Conservation (phyloP, 2,113 vertebrate genomes). For the Otocyon megalotis region DNA sequence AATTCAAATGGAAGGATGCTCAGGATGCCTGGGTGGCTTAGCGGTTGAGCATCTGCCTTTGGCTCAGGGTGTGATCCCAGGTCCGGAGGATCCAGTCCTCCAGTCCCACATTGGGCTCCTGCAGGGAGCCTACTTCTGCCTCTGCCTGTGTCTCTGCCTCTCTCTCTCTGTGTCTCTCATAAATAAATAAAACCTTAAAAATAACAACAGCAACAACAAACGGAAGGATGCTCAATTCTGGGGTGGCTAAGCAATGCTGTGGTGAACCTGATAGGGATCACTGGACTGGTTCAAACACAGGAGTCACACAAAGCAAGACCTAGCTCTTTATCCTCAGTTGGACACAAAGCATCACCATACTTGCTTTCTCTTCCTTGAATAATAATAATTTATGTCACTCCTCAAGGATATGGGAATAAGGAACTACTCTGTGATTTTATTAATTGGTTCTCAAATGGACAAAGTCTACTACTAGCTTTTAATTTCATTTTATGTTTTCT, state of each 20-base stretch:
- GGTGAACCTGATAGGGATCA: neutral
- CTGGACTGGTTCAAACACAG: fast-evolving
- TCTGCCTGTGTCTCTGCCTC: too few relatives aligned
- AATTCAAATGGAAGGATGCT: neutral
- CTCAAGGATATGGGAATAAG: neutral
- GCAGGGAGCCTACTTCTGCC: too few relatives aligned
- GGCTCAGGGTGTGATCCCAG: too few relatives aligned
- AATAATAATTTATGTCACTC: neutral
- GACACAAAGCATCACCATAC: neutral
- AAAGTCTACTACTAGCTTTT: neutral
- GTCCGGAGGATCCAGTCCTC: too few relatives aligned
- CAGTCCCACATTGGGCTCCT: too few relatives aligned
- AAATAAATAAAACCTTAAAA: too few relatives aligned
- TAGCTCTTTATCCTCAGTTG: too few relatives aligned
- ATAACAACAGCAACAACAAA: too few relatives aligned
- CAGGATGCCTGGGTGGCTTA: too few relatives aligned
- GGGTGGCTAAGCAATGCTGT: neutral
- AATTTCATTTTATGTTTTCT: neutral
- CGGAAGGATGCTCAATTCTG: neutral
- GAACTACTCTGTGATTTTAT: neutral
- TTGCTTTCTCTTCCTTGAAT: neutral
- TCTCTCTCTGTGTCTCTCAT: too few relatives aligned
- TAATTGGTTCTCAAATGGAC: neutral
- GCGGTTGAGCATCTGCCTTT: too few relatives aligned
- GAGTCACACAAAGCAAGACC: neutral